These are phyloP conservation scores for Pelochelys cantorii DNA, from an alignment of 2,797 vertebrate genomes.

Conservation along the genomic window DNA sequence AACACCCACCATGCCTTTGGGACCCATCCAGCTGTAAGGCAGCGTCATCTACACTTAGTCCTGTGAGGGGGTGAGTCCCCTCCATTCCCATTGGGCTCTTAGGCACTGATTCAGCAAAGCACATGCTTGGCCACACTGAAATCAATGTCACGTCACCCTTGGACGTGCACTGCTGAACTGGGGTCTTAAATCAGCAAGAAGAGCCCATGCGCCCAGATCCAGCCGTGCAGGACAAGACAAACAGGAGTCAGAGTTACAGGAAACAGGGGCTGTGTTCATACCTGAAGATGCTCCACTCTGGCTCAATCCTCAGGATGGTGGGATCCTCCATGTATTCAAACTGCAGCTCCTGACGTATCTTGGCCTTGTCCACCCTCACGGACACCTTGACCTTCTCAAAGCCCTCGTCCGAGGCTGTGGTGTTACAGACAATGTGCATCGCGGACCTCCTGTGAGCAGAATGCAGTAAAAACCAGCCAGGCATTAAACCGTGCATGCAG, in stretches of 20 bases:
- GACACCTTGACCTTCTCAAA: conserved; percentile 91
- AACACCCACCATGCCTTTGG: background rate
- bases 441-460: conserved; percentile 86
- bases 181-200: background rate
- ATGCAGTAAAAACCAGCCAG: background rate
- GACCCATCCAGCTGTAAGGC: background rate
- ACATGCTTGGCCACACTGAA: background rate
- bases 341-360: conserved; percentile 90
- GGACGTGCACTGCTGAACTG: background rate
- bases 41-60: background rate
- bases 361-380: conserved; percentile 93
- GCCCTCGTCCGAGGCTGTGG: conserved; percentile 88
- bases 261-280: conserved; percentile 53
- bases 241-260: background rate
- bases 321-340: conserved; percentile 97
- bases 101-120: background rate
- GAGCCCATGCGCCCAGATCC: background rate
- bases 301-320: conserved; percentile 92
- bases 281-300: conserved; percentile 99
- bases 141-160: background rate
- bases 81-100: background rate
- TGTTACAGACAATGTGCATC: conserved; percentile 92
- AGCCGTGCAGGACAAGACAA: background rate
- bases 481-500: background rate
- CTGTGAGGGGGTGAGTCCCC: background rate